Conservation (phyloP, 2,888 invertebrate species). For the Antheraea assamensis region DNA sequence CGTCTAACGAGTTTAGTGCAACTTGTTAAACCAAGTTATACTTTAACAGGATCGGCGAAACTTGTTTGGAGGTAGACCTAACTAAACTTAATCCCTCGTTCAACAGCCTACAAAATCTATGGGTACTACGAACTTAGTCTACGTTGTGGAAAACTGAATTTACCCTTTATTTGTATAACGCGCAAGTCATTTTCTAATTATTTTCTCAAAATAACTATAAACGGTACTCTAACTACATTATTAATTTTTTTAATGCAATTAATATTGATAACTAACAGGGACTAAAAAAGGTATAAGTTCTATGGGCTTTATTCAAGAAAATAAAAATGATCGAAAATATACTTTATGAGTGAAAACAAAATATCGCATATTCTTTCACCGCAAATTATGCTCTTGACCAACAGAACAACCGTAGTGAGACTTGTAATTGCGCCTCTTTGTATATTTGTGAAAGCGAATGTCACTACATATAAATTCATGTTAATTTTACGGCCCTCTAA, state of each 20-base stretch:
- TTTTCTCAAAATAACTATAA: too few species aligned
- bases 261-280: too few species aligned
- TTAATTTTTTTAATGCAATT: too few species aligned
- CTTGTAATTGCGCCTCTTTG: neutral
- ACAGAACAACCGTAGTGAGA: neutral
- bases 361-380: neutral
- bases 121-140: neutral
- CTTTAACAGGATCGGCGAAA: neutral
- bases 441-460: constrained; percentile 5
- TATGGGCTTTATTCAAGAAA: too few species aligned
- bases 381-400: neutral
- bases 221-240: too few species aligned
- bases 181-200: too few species aligned
- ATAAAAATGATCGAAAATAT: neutral
- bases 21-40: constrained; percentile 28
- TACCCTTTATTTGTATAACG: neutral
- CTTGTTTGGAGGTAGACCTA: neutral
- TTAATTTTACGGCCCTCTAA: constrained; percentile 21
- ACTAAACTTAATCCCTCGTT: neutral
- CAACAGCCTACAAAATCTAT: neutral
- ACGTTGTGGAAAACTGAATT: neutral
- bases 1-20: constrained; percentile 33
- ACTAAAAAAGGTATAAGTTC: too few species aligned
- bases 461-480: constrained; percentile 15
- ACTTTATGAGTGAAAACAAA: neutral